Percentiles rank a stretch among this genome's conserved stretches.
phyloP scores from a whole-genome alignment of 1,140 invertebrate species.

The Lucilia cuprina region DNA sequence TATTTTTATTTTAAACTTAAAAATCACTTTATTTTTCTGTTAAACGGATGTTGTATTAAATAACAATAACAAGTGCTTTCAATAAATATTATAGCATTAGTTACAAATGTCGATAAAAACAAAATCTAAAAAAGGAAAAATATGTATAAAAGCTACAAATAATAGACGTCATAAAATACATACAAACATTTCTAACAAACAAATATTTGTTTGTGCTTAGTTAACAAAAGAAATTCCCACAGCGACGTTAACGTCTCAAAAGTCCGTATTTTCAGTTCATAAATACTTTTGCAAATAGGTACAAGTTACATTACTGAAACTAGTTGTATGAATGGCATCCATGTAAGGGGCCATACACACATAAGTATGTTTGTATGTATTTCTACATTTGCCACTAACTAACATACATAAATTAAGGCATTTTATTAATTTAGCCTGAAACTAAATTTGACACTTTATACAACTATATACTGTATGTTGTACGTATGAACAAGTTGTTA shows the following conservation, averaged over 20 bases:
- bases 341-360: not conserved
- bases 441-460: conserved; percentile 3
- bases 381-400: not conserved
- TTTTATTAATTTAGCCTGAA: not conserved
- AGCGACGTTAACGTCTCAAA: not conserved
- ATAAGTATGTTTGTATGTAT: too few relatives aligned
- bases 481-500: not conserved
- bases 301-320: not conserved
- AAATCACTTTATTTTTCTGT: too few relatives aligned
- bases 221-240: not conserved
- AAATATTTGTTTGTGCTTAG: not conserved
- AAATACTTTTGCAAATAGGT: not conserved
- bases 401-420: not conserved
- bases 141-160: too few relatives aligned
- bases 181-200: too few relatives aligned
- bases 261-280: not conserved
- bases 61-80: too few relatives aligned
- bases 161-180: too few relatives aligned
- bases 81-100: too few relatives aligned
- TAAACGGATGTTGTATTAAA: too few relatives aligned
- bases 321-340: not conserved
- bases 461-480: not conserved
- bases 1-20: too few relatives aligned
- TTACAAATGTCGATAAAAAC: too few relatives aligned
- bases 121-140: too few relatives aligned